A percentile compares a stretch with the other conserved stretches of the same genome.
Evolutionary conservation across 35 echinoderm and acorn worm species (phyloP).

Genomic region (Antedon bifida): DNA sequence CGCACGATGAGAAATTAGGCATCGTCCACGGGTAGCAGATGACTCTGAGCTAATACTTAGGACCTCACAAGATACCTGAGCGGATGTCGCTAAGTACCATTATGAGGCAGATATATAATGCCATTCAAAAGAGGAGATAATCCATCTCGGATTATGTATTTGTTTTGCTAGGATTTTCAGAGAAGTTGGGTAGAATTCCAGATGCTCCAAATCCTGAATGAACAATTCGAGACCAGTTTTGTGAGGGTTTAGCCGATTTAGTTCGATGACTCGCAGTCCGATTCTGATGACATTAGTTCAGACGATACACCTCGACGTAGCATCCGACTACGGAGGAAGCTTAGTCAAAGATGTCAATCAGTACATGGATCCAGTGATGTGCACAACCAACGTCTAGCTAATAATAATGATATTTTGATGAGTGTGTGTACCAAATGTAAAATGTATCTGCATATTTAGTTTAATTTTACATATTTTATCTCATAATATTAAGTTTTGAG

Average conservation of each 20-base stretch:
- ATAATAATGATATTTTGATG: background rate
- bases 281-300: background rate
- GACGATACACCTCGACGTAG: background rate
- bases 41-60: slow-evolving; percentile 11
- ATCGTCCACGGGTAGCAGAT: slow-evolving; percentile 4
- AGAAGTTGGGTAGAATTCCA: slow-evolving; percentile 4
- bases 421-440: background rate
- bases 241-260: background rate
- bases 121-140: slow-evolving; percentile 13
- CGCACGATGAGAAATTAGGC: slow-evolving; percentile 28
- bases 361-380: background rate
- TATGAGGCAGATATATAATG: slow-evolving; percentile 19
- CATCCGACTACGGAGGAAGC: background rate
- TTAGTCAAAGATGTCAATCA: background rate
- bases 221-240: background rate
- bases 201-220: slow-evolving; percentile 3
- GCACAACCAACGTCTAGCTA: too few species aligned
- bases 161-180: slow-evolving; percentile 5
- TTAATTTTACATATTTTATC: background rate
- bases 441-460: background rate
- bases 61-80: slow-evolving; percentile 22
- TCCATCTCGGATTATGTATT: slow-evolving; percentile 25
- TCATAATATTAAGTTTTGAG: too few species aligned
- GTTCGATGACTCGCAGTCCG: background rate
- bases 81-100: slow-evolving; percentile 8